Evolutionary conservation across 1,140 invertebrate genomes (phyloP).

Genomic region (Vollenhovia emeryi): DNA sequence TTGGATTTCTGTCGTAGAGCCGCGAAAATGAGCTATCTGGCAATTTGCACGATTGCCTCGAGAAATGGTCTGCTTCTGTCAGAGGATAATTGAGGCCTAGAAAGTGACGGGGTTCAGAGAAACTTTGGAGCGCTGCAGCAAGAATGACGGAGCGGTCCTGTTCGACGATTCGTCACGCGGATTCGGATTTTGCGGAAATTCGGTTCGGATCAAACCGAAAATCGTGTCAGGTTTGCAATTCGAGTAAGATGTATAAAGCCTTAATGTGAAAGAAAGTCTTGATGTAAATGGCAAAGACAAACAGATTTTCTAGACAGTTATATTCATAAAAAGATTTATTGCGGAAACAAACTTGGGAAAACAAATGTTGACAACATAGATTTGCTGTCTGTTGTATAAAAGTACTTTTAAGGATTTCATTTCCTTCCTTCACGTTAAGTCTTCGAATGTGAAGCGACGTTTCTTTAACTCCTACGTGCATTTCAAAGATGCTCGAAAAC

Average conservation of each 20-base stretch:
- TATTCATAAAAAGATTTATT: not conserved
- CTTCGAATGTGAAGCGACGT: not conserved
- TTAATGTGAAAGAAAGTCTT: not conserved
- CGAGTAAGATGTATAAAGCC: not conserved
- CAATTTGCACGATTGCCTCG: conserved; percentile 43
- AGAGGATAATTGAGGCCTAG: conserved; percentile 53
- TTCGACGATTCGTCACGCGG: conserved; percentile 18
- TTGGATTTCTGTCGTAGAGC: conserved; percentile 13
- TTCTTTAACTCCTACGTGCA: not conserved
- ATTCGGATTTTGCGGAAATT: conserved; percentile 10
- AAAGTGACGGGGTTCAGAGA: conserved; percentile 49
- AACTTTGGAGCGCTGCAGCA: conserved; percentile 30
- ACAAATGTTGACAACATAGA: not conserved
- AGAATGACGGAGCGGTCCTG: conserved; percentile 13
- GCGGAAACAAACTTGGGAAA: not conserved
- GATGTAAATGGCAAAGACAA: not conserved
- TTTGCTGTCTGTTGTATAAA: not conserved
- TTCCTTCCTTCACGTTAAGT: not conserved
- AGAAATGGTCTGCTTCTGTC: conserved; percentile 39
- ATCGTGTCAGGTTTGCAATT: not conserved
- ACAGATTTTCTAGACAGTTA: no score
- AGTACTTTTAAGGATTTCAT: not conserved
- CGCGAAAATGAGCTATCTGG: conserved; percentile 39
- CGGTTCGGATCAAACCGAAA: not conserved
- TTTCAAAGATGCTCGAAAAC: not conserved